Conservation (phyloP, 2,113 vertebrate species). For the Ovis aries region ARS-UI_Ramb_v3.0 NC_056064.1:35036001-35036500, state of each 20-base stretch:
- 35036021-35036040: not conserved
- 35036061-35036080: too few species aligned
- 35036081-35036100: not conserved
- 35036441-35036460: not conserved
- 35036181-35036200: fast-evolving
- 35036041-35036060: not conserved
- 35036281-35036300: not conserved
- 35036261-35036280: not conserved
- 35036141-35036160: fast-evolving
- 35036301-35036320: not conserved
- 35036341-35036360: not conserved
- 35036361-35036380: not conserved
- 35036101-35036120: not conserved
- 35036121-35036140: not conserved
- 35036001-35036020: too few species aligned
- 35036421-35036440: not conserved
- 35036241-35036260: not conserved
- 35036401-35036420: too few species aligned
- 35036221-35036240: not conserved
- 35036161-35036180: not conserved
- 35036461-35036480: not conserved
- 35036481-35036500: too few species aligned
- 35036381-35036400: not conserved
- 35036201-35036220: not conserved
- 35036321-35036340: fast-evolving